Evolutionary conservation across 2,113 vertebrate species (phyloP).

Genomic region (Crotalus horridus): DNA sequence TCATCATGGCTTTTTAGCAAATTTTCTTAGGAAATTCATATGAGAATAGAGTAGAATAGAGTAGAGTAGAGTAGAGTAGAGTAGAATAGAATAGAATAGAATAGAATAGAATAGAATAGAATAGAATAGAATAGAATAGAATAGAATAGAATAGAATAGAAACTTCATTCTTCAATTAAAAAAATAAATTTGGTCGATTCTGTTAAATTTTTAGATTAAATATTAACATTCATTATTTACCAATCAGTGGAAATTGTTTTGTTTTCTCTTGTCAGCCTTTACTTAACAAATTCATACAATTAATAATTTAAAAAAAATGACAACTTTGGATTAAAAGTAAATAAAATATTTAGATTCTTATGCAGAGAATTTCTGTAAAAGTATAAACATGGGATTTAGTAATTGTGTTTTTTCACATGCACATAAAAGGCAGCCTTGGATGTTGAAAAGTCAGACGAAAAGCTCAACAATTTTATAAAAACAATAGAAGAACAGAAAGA

Average conservation of each 20-base stretch:
- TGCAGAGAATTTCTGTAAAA: background rate
- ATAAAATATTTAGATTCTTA: background rate
- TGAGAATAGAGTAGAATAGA: too few relatives aligned
- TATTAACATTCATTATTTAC: background rate
- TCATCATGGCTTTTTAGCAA: background rate
- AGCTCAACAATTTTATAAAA: conserved; percentile 62
- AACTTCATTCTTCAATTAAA: background rate
- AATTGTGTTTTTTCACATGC: conserved; percentile 45
- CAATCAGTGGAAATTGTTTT: background rate
- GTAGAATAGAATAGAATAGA: background rate
- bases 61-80: background rate
- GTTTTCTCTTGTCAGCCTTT: background rate
- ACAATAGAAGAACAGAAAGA: conserved; percentile 65
- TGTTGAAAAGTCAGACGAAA: conserved; percentile 58
- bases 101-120: background rate
- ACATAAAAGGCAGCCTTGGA: conserved; percentile 55
- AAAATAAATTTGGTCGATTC: background rate
- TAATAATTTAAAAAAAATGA: background rate
- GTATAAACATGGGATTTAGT: background rate
- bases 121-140: background rate
- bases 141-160: background rate
- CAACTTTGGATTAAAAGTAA: background rate
- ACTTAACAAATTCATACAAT: background rate
- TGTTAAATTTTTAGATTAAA: background rate
- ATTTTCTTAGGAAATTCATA: background rate